Percentiles rank a stretch among this genome's conserved stretches.
phyloP scores from a whole-genome alignment of 2,888 invertebrate genomes.

The Willowsia nigromaculata region DNA sequence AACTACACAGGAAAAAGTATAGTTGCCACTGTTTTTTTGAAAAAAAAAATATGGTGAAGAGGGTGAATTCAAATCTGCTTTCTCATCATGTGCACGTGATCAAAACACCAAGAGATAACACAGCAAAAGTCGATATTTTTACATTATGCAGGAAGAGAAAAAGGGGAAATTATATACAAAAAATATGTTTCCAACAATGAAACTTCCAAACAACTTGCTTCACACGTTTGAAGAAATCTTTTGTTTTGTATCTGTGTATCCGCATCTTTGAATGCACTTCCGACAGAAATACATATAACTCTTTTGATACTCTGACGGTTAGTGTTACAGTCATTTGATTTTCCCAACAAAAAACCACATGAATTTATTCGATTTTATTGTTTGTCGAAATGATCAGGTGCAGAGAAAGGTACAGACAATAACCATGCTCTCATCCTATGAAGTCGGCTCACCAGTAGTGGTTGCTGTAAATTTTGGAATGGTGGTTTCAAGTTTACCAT shows the following conservation, averaged over 20 bases:
- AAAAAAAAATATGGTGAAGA: too few species aligned
- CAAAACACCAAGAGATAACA: conserved; percentile 53
- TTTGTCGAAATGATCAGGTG: conserved; percentile 63
- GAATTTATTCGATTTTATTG: conserved; percentile 45
- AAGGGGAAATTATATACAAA: conserved; percentile 5
- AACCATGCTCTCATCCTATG: not conserved
- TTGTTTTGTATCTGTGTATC: not conserved
- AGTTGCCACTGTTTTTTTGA: too few species aligned
- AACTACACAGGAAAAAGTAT: not conserved
- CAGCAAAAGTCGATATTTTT: conserved; percentile 64
- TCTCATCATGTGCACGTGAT: conserved; percentile 64
- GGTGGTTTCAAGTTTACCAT: not conserved
- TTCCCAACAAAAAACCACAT: conserved; percentile 35
- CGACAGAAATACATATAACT: not conserved
- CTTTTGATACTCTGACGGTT: conserved; percentile 27
- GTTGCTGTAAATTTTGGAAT: not conserved
- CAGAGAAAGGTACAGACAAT: not conserved
- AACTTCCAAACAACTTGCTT: not conserved
- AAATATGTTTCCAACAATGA: not conserved
- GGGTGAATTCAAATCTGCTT: conserved; percentile 35
- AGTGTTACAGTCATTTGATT: conserved; percentile 52
- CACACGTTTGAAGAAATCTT: not conserved
- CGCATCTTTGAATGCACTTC: conserved; percentile 5
- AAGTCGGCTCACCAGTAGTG: not conserved
- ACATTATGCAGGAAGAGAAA: conserved; percentile 46